phyloP scores from a whole-genome alignment of 2,888 invertebrate genomes.

The Drosophila mercatorum region DNA sequence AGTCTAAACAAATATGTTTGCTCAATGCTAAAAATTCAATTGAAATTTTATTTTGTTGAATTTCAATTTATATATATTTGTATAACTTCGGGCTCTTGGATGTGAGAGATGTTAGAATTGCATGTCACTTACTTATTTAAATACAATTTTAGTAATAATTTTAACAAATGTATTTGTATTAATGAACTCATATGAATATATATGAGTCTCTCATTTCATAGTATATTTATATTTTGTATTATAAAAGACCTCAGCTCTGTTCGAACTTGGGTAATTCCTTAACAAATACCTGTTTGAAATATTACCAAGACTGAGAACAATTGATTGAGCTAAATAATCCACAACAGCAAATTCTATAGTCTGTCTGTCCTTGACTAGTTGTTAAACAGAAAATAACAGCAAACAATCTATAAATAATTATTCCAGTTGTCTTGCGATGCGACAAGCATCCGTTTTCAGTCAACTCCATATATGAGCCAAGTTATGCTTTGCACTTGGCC shows the following conservation, averaged over 20 bases:
- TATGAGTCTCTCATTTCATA: too few species aligned
- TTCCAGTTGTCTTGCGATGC: constrained; percentile 25
- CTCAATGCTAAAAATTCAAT: not conserved
- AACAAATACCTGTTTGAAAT: not conserved
- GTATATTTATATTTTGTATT: not conserved
- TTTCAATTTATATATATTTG: not conserved
- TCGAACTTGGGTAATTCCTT: not conserved
- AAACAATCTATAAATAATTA: constrained; percentile 10
- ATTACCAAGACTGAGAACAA: not conserved
- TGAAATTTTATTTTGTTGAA: not conserved
- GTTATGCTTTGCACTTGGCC: constrained; percentile 26
- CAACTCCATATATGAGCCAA: constrained; percentile 4
- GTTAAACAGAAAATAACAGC: not conserved
- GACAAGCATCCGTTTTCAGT: constrained; percentile 8
- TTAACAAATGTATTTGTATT: not conserved
- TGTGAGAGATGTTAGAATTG: too few species aligned
- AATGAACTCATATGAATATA: not conserved
- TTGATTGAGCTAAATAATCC: constrained; percentile 6
- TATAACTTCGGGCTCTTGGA: too few species aligned
- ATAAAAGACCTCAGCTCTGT: not conserved
- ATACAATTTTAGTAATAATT: not conserved
- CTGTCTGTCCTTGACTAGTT: constrained; percentile 31
- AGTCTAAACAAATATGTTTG: not conserved
- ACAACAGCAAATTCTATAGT: not conserved
- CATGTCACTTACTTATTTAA: too few species aligned